phyloP scores from a whole-genome alignment of 2,797 vertebrate species.

The Bufotes viridis region DNA sequence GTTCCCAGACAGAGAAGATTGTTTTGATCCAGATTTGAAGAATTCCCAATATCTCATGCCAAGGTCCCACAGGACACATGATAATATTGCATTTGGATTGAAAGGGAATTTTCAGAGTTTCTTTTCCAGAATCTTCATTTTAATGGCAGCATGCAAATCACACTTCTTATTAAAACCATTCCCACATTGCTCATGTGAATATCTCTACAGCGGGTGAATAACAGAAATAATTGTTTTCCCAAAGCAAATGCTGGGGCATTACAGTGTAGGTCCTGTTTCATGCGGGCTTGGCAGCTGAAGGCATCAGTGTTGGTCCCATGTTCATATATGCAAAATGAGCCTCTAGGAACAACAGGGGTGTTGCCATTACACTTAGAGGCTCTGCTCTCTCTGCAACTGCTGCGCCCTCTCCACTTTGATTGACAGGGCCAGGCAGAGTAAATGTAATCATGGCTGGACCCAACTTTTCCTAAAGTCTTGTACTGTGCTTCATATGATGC shows the following conservation, averaged over 20 bases:
- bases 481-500: no score
- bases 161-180: conserved; percentile 34
- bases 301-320: no score
- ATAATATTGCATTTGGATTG: conserved; percentile 56
- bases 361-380: no score
- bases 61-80: conserved; percentile 45
- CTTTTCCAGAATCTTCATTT: conserved; percentile 45
- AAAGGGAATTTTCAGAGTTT: conserved; percentile 34
- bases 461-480: no score
- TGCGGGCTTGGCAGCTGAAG: no score
- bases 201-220: not conserved
- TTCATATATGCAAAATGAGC: no score
- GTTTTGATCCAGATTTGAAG: conserved; percentile 33
- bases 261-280: not conserved
- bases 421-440: no score
- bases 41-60: conserved; percentile 41
- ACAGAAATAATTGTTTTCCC: not conserved
- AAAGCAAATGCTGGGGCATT: not conserved
- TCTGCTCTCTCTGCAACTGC: no score
- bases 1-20: conserved; percentile 49
- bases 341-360: no score
- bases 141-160: conserved; percentile 49
- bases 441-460: no score
- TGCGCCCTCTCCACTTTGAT: no score
- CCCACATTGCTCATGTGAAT: conserved; percentile 33